Evolutionary conservation across 1,140 invertebrate genomes (phyloP).

Genomic region (Drosophila nigrodunni): DNA sequence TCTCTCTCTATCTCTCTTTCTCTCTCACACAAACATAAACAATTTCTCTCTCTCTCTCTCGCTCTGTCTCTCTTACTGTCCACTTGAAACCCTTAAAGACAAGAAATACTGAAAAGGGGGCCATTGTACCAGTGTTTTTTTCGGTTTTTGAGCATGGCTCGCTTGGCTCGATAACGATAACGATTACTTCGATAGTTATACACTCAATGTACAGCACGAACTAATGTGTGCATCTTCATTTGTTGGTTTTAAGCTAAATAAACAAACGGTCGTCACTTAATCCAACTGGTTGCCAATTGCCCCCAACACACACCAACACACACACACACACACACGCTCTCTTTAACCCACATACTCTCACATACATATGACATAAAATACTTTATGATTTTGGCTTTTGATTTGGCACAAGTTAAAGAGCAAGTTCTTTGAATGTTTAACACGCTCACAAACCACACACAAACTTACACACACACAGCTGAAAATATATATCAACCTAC

Average conservation of each 20-base stretch:
- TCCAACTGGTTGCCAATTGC: conserved; percentile 35
- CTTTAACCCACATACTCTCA: neutral
- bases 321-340: neutral
- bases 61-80: conserved; percentile 10
- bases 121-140: conserved; percentile 27
- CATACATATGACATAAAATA: conserved; percentile 9
- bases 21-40: neutral
- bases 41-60: neutral
- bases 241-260: conserved; percentile 24
- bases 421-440: conserved; percentile 45
- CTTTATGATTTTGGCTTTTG: conserved; percentile 20
- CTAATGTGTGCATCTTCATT: neutral
- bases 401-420: conserved; percentile 41
- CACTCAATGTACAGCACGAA: conserved; percentile 33
- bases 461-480: conserved; percentile 3
- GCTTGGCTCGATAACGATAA: conserved; percentile 24
- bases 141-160: conserved; percentile 18
- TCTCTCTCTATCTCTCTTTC: conserved; percentile 27
- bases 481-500: conserved; percentile 11
- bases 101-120: conserved; percentile 17
- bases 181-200: conserved; percentile 10
- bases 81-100: conserved; percentile 6
- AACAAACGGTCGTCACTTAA: conserved; percentile 18
- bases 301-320: conserved; percentile 21
- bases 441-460: conserved; percentile 28